phyloP scores from a whole-genome alignment of 1,140 invertebrate genomes.

The Sinonovacula constricta region DNA sequence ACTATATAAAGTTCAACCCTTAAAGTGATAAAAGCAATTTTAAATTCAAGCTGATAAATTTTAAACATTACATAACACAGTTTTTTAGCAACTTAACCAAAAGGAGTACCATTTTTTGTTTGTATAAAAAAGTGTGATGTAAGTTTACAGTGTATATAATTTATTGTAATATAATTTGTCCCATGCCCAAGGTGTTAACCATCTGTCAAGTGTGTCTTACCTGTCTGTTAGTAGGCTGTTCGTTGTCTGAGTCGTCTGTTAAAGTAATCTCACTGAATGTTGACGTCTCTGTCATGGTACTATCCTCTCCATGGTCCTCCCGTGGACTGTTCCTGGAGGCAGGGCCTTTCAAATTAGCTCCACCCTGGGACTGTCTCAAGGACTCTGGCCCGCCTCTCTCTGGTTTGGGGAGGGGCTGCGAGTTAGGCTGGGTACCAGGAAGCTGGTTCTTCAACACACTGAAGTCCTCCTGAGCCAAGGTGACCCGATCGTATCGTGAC shows the following conservation, averaged over 20 bases:
- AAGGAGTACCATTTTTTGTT: background rate
- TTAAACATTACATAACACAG: too few species aligned
- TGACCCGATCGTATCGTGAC: constrained; percentile 66
- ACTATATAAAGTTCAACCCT: too few species aligned
- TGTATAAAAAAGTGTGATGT: too few species aligned
- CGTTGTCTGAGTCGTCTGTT: constrained; percentile 60
- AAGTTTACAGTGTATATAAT: too few species aligned
- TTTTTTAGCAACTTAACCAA: background rate
- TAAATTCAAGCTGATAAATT: too few species aligned
- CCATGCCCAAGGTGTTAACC: too few species aligned
- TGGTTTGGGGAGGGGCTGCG: too few species aligned
- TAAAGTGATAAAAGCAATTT: too few species aligned
- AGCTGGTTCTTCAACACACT: constrained; percentile 67
- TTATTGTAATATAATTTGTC: too few species aligned
- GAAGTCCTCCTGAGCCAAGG: constrained; percentile 61
- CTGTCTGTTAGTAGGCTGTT: background rate
- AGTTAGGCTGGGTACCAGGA: constrained; percentile 65
- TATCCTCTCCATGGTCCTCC: constrained; percentile 57
- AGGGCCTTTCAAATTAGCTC: constrained; percentile 34
- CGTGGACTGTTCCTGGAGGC: constrained; percentile 31
- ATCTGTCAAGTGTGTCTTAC: too few species aligned
- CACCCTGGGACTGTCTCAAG: background rate
- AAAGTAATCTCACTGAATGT: constrained; percentile 71
- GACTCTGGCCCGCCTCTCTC: too few species aligned
- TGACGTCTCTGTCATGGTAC: constrained; percentile 65